Evolutionary conservation across 2,113 vertebrate species (phyloP), one percentile per base, ranked within the genome.

Genomic region (Galbula dea): DNA sequence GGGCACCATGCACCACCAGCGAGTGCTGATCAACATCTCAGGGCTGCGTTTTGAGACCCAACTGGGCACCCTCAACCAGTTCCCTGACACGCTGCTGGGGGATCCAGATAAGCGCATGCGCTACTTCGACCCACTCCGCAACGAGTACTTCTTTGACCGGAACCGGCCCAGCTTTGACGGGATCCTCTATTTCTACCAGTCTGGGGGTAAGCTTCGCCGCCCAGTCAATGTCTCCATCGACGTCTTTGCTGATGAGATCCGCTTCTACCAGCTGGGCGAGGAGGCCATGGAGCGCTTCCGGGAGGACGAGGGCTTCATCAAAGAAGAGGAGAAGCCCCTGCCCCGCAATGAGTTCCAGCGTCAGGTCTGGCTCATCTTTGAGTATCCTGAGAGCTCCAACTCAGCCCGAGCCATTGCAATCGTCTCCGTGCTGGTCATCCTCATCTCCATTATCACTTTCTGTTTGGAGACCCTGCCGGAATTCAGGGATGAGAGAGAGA

Each of bases 131-230:
- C 99, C 99, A 1, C 98, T 99, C 34, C 97, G 99, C 79, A 99
- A 99, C 82, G 99, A 99, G 97, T 99, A 99, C 97, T 99, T 99
- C 89, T 99, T 99, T n/a, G 99, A 99, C 94, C 98, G 99, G 20
- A 98, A 99, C 97, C 97, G 99, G 29, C 99, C 99, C 66, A 99
- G 99, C 89, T 99, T 99, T 51, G 99, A 99, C 14, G 99, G 98
- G 62, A 99, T 99, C 88, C 96, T 99, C 10, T 99, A 99, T 92
- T 99, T 99, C 67, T 99, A 99, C 84, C 99, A 99, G 97, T 99
- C 99, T 0, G 99, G 99, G 1, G 99, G 99, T 9, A 98, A 98
- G 92, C 98, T 99, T 86, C 97, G 99, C 23, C 96, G 99, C 72
- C 99, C 99, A 0, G 99, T 99, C 91, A 99, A 99, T 2, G 99